Percentiles rank a stretch among this genome's conserved stretches.
Conservation (phyloP, 2,797 vertebrate species). For the Euthynnus affinis region DNA sequence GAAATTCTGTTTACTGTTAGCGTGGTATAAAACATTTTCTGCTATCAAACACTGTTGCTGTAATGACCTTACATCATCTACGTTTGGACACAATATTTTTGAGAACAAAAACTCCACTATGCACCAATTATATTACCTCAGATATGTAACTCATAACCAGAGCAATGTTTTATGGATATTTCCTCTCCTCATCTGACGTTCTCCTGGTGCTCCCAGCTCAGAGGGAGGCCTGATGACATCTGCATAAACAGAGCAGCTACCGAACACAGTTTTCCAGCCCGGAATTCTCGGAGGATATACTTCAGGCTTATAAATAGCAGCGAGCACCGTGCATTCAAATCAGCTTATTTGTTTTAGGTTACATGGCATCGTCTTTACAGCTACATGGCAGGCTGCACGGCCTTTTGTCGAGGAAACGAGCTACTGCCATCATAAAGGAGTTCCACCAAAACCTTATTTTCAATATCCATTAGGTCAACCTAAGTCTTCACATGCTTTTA, state of each 20-base stretch:
- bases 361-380: neutral
- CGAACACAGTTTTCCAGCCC: conserved; percentile 42
- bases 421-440: too few relatives aligned
- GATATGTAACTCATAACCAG: neutral
- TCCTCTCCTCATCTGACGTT: conserved; percentile 34
- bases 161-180: conserved; percentile 38
- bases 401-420: conserved; percentile 15
- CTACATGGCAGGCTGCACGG: neutral
- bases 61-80: neutral
- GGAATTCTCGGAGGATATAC: conserved; percentile 51
- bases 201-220: conserved; percentile 53
- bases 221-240: conserved; percentile 57
- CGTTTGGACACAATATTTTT: neutral
- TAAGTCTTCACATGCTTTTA: neutral
- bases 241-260: conserved; percentile 64
- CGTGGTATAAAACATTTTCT: neutral
- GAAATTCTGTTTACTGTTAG: neutral
- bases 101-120: neutral
- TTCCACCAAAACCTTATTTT: neutral
- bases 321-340: conserved; percentile 41
- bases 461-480: neutral
- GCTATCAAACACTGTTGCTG: neutral
- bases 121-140: neutral
- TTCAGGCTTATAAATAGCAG: conserved; percentile 58
- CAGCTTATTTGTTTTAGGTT: conserved; percentile 55